phyloP scores from a whole-genome alignment of 2,888 invertebrate species.

The Macrophya alboannulata region DNA sequence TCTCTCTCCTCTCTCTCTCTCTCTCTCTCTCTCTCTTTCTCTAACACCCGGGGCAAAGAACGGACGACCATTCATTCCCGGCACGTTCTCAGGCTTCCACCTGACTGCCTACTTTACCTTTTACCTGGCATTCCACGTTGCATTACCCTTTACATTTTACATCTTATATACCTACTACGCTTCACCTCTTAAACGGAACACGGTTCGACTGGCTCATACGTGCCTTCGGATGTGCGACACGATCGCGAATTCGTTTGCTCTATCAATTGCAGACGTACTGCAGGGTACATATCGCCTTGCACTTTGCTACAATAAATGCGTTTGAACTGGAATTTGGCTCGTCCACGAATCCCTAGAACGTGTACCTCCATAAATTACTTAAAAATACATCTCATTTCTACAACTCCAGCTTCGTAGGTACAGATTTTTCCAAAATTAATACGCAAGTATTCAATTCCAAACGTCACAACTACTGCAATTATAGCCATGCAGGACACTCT shows the following conservation, averaged over 20 bases:
- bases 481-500: neutral
- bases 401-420: neutral
- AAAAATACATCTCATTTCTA: neutral
- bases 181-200: conserved; percentile 38
- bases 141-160: conserved; percentile 42
- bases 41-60: conserved; percentile 58
- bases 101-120: conserved; percentile 53
- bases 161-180: conserved; percentile 12
- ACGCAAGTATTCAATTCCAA: neutral
- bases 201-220: conserved; percentile 39
- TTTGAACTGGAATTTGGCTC: conserved; percentile 30
- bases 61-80: conserved; percentile 54
- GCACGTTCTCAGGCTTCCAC: conserved; percentile 57
- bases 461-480: neutral
- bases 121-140: conserved; percentile 47
- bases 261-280: neutral
- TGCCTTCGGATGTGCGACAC: conserved; percentile 19
- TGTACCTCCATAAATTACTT: neutral
- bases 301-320: neutral
- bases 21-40: conserved; percentile 40
- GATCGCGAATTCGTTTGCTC: neutral
- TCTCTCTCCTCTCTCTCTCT: neutral
- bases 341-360: neutral
- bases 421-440: neutral
- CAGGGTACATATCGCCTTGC: neutral